Conservation (phyloP, 1,140 invertebrate species). For the Bombus confusus region DNA sequence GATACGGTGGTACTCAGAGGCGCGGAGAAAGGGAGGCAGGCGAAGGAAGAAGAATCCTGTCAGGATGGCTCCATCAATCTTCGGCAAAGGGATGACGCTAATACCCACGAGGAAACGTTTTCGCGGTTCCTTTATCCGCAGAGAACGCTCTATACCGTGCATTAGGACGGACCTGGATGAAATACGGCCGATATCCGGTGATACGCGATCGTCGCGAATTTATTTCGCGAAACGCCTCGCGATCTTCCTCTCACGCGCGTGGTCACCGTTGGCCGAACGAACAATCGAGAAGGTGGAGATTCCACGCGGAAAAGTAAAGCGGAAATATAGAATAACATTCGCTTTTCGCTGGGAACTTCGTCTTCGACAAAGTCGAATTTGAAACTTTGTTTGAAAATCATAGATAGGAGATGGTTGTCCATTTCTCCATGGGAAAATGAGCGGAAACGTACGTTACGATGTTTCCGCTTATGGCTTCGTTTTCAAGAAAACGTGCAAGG, state of each 20-base stretch:
- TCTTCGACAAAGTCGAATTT: no score
- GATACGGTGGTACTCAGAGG: background rate
- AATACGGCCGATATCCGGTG: slow-evolving; percentile 59
- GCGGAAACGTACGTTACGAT: no score
- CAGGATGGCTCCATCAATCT: slow-evolving; percentile 79
- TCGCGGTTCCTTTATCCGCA: slow-evolving; percentile 65
- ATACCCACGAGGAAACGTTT: slow-evolving; percentile 73
- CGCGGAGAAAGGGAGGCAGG: slow-evolving; percentile 14
- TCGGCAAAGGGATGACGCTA: slow-evolving; percentile 77
- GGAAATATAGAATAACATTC: no score
- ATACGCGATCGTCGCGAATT: slow-evolving; percentile 35
- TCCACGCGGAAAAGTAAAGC: no score
- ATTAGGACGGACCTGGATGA: slow-evolving; percentile 63
- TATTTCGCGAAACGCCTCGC: slow-evolving; percentile 25
- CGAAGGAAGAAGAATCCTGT: slow-evolving; percentile 54
- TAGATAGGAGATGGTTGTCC: no score
- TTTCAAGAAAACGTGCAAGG: background rate
- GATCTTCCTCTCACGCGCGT: no score
- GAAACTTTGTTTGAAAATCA: no score
- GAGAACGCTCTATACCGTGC: slow-evolving; percentile 58
- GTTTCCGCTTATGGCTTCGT: background rate
- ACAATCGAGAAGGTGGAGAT: background rate
- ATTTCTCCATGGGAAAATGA: no score
- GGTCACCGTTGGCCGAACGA: background rate
- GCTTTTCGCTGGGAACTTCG: no score